These are phyloP conservation scores for Aricia agestis DNA, from an alignment of 1,140 invertebrate species.

Conservation along the genomic window DNA sequence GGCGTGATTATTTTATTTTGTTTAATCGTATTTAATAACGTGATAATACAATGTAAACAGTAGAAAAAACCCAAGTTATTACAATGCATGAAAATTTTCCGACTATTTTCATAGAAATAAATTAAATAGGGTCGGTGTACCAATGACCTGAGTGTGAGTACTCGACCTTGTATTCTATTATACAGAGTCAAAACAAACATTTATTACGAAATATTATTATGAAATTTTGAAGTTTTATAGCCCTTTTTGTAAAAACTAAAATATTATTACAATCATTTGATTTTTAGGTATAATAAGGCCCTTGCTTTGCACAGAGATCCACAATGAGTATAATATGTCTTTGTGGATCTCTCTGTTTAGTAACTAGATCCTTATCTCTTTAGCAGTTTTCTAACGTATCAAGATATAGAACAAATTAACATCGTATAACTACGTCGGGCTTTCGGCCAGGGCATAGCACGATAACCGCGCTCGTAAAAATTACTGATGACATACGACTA, in stretches of 20 bases:
- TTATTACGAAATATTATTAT: not conserved
- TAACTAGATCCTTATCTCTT: too few species aligned
- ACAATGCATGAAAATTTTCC: not conserved
- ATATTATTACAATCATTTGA: too few species aligned
- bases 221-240: not conserved
- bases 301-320: too few species aligned
- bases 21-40: not conserved
- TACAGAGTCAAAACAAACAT: not conserved
- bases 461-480: too few species aligned
- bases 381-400: too few species aligned
- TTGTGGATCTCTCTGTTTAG: too few species aligned
- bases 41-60: not conserved
- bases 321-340: too few species aligned
- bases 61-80: not conserved
- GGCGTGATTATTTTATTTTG: not conserved
- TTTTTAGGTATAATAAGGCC: too few species aligned
- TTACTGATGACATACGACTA: too few species aligned
- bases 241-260: not conserved
- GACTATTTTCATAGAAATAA: constrained; percentile 10
- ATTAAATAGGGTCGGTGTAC: not conserved
- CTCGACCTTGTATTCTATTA: not conserved
- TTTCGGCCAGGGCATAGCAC: too few species aligned
- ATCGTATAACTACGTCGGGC: too few species aligned
- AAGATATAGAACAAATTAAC: too few species aligned
- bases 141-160: not conserved